Base-by-base conservation (phyloP, 2,888 invertebrate genomes). In the Julus scandinavius region DNA sequence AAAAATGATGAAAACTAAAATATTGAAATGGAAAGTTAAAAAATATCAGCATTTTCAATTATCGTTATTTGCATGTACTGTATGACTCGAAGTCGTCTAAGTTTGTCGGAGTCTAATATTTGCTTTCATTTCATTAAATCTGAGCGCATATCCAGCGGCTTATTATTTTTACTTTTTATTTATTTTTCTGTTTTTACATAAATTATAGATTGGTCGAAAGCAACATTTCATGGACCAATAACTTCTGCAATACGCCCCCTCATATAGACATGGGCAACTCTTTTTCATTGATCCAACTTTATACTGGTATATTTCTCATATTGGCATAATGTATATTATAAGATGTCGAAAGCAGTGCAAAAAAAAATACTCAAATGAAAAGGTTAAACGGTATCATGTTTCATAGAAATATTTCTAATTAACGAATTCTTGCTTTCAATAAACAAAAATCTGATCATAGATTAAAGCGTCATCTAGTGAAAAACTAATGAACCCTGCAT, bases 281-380 rank as follows among this genome's bases (percentile, higher is more conserved):
- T 29, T 72, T 54, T 72, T 72, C 72, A 72, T 72, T 72, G 72
- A 72, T 72, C 72, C 72, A 72, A 72, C 20, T 72, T 29, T 20
- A 29, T 72, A 9, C 72, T 29, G 2, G 6, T 72, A 29, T 29
- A 29, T 72, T 72, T 72, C n/a, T 72, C 29, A 9, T 72, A 72
- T 29, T 72, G 54, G 54, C 13, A 54, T 54, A 54, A 54, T 54
- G 54, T 17, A 54, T 17, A 11, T 15, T 54, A 54, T 54, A 54
- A 54, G 54, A 13, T 11, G 54, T 15, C 17, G 54, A 54, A 13
- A 54, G 54, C 54, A 54, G 0, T 49, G 49, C 54, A 54, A 11
- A 11, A 13, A 13, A 15, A 13, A 13, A 15, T 54, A 54, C 11
- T 13, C 54, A 17, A 45, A 54, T 54, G 7, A 45, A 45, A 7